These are phyloP conservation scores for Phengaris alcon DNA, from an alignment of 2,888 invertebrate species.

Conservation along the genomic window DNA sequence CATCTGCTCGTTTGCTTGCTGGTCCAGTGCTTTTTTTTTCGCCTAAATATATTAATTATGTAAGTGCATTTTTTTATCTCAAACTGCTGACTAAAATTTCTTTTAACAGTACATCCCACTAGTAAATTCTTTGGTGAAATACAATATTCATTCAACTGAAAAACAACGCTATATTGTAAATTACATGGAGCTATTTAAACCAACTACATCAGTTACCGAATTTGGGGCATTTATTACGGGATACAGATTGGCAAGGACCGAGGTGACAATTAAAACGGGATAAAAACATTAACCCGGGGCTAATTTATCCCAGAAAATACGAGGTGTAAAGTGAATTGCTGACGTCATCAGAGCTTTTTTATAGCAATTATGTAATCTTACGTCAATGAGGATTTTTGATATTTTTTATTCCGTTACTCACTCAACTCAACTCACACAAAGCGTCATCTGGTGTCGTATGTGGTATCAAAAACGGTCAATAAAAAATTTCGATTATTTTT, in stretches of 20 bases:
- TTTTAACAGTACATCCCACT: neutral
- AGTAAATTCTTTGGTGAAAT: neutral
- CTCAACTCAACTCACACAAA: no score
- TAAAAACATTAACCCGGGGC: neutral
- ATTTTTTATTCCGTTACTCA: no score
- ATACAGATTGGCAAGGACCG: neutral
- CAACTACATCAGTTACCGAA: constrained; percentile 17
- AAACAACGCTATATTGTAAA: constrained; percentile 5
- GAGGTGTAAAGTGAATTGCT: neutral
- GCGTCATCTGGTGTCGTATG: no score
- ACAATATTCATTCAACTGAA: neutral
- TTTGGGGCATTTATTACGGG: neutral
- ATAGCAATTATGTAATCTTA: neutral
- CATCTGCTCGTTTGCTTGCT: no score
- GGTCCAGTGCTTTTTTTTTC: no score
- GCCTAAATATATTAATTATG: no score
- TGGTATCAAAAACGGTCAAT: no score
- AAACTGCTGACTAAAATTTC: neutral
- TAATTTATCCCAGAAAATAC: neutral
- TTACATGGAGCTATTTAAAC: constrained; percentile 12
- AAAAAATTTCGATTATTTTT: no score
- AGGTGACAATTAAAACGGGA: constrained; percentile 6
- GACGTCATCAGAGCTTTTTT: neutral
- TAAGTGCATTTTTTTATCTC: no score
- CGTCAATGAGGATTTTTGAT: neutral